These are phyloP conservation scores for Pardalotus punctatus DNA, from an alignment of 2,113 vertebrate genomes.

Conservation along the genomic window DNA sequence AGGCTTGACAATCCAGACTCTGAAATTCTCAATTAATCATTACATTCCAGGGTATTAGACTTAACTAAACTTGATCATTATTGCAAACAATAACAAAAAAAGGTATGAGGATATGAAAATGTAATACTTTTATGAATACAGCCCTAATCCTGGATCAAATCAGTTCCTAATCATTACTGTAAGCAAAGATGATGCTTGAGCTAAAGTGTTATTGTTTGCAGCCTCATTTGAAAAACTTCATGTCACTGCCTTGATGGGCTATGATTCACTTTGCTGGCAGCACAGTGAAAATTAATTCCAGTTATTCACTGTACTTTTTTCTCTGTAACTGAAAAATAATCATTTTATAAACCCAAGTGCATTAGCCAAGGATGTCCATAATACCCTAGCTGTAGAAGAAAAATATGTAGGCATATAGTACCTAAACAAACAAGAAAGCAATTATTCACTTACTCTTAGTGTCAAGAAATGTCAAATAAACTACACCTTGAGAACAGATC, in stretches of 20 bases:
- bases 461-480: neutral
- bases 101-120: neutral
- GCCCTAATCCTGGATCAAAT: neutral
- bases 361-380: neutral
- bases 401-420: neutral
- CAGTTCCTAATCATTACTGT: neutral
- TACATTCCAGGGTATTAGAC: neutral
- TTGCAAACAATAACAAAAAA: neutral
- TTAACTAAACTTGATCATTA: neutral
- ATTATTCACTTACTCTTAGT: neutral
- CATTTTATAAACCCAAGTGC: neutral
- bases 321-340: neutral
- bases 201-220: neutral
- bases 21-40: neutral
- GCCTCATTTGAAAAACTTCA: neutral
- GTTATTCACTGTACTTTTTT: neutral
- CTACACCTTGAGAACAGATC: neutral
- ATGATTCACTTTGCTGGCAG: neutral
- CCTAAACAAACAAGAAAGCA: neutral
- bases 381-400: neutral
- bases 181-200: neutral
- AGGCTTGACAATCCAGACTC: neutral
- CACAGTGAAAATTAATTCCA: neutral
- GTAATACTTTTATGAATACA: neutral
- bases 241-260: neutral